A percentile compares a stretch with the other conserved stretches of the same genome.
Evolutionary conservation across 2,888 invertebrate species (phyloP).

Genomic region (Gastracanthus pulcherrimus): DNA sequence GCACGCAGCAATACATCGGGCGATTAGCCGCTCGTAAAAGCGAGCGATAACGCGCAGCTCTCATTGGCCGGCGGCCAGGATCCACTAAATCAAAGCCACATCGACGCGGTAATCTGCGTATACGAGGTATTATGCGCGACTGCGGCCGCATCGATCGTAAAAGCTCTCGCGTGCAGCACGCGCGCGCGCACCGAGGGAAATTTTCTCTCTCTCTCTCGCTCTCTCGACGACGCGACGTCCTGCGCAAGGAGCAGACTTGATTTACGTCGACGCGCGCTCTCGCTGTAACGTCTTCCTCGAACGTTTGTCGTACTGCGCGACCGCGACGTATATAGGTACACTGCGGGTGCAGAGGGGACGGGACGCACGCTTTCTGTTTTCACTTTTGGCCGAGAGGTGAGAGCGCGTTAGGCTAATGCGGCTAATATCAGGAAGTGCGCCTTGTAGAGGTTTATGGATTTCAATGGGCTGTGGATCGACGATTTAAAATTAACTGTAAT

Average conservation of each 20-base stretch:
- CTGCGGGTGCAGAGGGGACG: not conserved
- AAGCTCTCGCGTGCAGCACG: not conserved
- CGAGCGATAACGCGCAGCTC: constrained; percentile 8
- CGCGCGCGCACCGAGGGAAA: not conserved
- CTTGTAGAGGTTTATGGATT: not conserved
- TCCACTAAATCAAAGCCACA: constrained; percentile 42
- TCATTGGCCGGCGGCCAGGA: constrained; percentile 26
- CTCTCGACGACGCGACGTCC: too few relatives aligned
- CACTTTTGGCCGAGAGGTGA: constrained; percentile 4
- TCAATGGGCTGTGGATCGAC: not conserved
- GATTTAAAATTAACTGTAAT: too few relatives aligned
- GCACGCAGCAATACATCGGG: not conserved
- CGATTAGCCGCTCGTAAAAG: constrained; percentile 44
- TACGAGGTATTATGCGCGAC: not conserved
- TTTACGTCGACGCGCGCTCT: not conserved
- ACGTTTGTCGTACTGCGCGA: not conserved
- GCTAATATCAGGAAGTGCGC: not conserved
- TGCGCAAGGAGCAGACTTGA: not conserved
- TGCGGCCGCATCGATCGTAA: constrained; percentile 18
- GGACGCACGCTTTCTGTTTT: not conserved
- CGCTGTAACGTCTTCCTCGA: not conserved
- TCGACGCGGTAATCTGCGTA: constrained; percentile 14
- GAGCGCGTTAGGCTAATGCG: not conserved
- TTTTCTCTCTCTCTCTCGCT: too few relatives aligned
- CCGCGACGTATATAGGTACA: not conserved